Evolutionary conservation across 2,113 vertebrate species (phyloP).

Genomic region (Oophaga pumilio): DNA sequence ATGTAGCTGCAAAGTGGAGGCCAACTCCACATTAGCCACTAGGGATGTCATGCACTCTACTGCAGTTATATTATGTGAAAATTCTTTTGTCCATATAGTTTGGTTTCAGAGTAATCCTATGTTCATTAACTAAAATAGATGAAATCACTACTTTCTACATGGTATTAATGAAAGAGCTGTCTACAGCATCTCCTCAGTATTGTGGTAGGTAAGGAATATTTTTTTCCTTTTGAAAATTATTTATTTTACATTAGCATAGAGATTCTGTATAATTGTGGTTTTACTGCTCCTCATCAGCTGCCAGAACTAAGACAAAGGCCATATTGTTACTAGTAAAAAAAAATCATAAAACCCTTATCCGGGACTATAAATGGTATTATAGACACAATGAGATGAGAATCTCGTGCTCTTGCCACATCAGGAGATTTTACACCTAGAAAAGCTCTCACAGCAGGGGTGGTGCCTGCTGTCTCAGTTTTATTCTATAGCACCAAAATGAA

Average conservation of each 20-base stretch:
- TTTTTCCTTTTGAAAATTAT: conserved; percentile 43
- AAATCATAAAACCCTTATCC: neutral
- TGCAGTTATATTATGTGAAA: too few species aligned
- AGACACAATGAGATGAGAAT: neutral
- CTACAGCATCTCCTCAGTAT: conserved; percentile 20
- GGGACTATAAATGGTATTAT: conserved; percentile 35
- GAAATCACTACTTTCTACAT: neutral
- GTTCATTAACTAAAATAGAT: neutral
- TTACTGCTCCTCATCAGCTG: neutral
- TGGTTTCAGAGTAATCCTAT: neutral
- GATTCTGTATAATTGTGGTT: neutral
- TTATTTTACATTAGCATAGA: conserved; percentile 53
- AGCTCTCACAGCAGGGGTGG: neutral
- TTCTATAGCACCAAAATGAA: neutral
- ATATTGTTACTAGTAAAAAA: conserved; percentile 14
- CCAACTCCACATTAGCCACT: too few species aligned
- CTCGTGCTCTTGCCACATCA: neutral
- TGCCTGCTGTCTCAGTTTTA: neutral
- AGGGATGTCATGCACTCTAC: too few species aligned
- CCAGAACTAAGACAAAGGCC: neutral
- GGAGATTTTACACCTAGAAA: conserved; percentile 5
- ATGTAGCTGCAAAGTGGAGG: too few species aligned
- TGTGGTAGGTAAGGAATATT: conserved; percentile 7
- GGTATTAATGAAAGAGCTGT: conserved; percentile 60
- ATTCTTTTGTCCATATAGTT: too few species aligned